A percentile compares a stretch with the other conserved stretches of the same genome.
phyloP scores from a whole-genome alignment of 1,140 invertebrate genomes.

The Sarcophaga bullata region DNA sequence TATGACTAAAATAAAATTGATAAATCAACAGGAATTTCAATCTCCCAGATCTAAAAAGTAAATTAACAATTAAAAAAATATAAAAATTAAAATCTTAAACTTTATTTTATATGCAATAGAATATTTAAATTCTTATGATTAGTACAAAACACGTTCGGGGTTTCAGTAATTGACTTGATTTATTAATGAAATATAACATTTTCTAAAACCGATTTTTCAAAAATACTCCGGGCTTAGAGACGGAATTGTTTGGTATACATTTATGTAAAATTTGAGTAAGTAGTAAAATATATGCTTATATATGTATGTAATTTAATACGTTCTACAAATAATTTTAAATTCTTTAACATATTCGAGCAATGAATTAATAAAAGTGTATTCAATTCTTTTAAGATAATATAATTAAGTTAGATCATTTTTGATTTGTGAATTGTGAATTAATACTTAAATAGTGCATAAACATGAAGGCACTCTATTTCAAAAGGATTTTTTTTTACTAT shows the following conservation, averaged over 20 bases:
- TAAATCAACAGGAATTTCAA: too few relatives aligned
- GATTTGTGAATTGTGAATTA: conserved; percentile 6
- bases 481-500: conserved; percentile 12
- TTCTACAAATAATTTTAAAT: conserved; percentile 18
- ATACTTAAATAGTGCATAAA: background rate
- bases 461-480: conserved; percentile 25
- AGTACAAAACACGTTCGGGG: conserved; percentile 26
- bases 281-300: too few relatives aligned
- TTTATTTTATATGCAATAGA: conserved; percentile 26
- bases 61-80: background rate
- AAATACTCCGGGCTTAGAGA: background rate
- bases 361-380: background rate
- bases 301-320: background rate
- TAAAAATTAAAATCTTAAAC: conserved; percentile 30
- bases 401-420: too few relatives aligned
- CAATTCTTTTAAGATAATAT: conserved; percentile 4
- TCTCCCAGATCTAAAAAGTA: too few relatives aligned
- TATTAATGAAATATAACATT: conserved; percentile 12
- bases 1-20: too few relatives aligned
- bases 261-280: conserved; percentile 3
- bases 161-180: conserved; percentile 22
- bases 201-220: conserved; percentile 32
- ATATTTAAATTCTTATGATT: conserved; percentile 15
- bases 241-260: conserved; percentile 25
- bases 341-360: conserved; percentile 32